Conservation (phyloP, 1,140 invertebrate genomes). For the Drosophila gunungcola region DNA sequence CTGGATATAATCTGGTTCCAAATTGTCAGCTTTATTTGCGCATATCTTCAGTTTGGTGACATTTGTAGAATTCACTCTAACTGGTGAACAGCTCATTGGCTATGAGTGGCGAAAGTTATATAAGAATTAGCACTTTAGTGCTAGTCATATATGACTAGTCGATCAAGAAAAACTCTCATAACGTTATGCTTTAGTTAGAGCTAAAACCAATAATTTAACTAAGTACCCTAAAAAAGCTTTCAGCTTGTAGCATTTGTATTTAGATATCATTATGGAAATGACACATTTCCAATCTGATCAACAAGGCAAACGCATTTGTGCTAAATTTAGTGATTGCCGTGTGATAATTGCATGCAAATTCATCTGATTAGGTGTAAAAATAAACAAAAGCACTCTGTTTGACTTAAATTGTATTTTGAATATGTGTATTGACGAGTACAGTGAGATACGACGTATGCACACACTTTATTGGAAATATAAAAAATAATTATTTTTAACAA, state of each 20-base stretch:
- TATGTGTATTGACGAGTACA: conserved; percentile 9
- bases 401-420: conserved; percentile 25
- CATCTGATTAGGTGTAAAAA: conserved; percentile 44
- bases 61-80: conserved; percentile 18
- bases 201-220: conserved; percentile 21
- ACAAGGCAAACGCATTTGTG: conserved; percentile 22
- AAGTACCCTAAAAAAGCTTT: conserved; percentile 18
- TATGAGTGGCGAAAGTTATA: conserved; percentile 3
- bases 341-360: conserved; percentile 48
- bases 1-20: conserved; percentile 15
- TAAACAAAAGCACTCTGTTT: conserved; percentile 28
- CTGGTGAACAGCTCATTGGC: conserved; percentile 7
- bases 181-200: conserved; percentile 2
- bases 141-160: too few species aligned
- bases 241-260: conserved; percentile 4
- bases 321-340: conserved; percentile 17
- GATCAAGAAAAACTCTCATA: conserved; percentile 27
- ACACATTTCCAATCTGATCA: conserved; percentile 42
- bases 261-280: conserved; percentile 32
- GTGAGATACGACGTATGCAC: neutral
- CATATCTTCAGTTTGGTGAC: conserved; percentile 19
- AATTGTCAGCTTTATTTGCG: conserved; percentile 15
- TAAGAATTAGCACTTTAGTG: too few species aligned
- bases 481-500: neutral
- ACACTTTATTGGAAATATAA: neutral